Evolutionary conservation across 2,888 invertebrate genomes (phyloP).

Genomic region (Leuctra nigra): DNA sequence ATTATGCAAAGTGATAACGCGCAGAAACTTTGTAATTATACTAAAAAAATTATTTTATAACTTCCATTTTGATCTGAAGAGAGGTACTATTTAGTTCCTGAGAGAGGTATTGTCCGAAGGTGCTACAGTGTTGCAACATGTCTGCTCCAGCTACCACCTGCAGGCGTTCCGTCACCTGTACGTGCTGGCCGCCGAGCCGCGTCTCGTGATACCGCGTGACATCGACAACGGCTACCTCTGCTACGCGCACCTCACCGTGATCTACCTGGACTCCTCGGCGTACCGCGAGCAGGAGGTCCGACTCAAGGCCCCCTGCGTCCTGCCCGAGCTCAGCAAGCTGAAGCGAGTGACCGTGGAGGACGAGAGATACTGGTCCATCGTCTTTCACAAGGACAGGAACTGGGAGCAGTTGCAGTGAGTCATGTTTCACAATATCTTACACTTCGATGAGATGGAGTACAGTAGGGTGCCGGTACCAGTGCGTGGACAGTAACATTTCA

Average conservation of each 20-base stretch:
- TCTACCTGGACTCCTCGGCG: conserved; percentile 39
- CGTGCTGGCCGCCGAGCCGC: conserved; percentile 86
- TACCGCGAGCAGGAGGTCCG: conserved; percentile 43
- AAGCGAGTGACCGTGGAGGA: conserved; percentile 63
- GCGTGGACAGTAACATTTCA: no score
- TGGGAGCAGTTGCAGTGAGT: conserved; percentile 74
- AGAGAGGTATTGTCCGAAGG: no score
- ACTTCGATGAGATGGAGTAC: background rate
- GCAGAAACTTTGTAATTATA: no score
- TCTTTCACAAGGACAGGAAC: conserved; percentile 72
- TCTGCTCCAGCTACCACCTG: conserved; percentile 85
- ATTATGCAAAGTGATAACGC: no score
- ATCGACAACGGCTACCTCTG: conserved; percentile 72
- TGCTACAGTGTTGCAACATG: no score
- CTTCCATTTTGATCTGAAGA: no score
- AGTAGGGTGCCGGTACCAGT: no score
- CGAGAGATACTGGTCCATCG: conserved; percentile 83
- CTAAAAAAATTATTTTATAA: no score
- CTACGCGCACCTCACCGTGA: conserved; percentile 69
- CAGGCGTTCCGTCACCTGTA: conserved; percentile 97
- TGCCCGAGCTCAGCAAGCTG: conserved; percentile 72
- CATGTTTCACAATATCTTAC: no score
- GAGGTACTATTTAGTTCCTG: no score
- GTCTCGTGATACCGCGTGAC: conserved; percentile 82
- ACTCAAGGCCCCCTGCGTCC: conserved; percentile 74